Percentiles rank a stretch among this genome's conserved stretches.
phyloP scores from a whole-genome alignment of 2,888 invertebrate genomes.

The Trisateles emortualis region DNA sequence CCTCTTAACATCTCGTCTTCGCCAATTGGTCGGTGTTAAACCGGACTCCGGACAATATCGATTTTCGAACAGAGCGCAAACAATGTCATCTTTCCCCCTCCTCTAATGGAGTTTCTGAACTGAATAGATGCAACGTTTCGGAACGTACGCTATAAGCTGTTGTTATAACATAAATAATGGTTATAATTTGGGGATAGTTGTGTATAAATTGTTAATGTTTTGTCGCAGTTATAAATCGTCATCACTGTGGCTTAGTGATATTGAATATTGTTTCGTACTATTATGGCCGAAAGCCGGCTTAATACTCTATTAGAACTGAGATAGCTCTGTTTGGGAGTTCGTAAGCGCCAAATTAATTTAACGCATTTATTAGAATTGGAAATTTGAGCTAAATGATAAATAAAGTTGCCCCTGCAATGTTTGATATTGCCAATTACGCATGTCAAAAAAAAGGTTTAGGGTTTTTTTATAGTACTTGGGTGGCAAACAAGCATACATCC shows the following conservation, averaged over 20 bases:
- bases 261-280: slow-evolving; percentile 4
- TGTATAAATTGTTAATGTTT: not conserved
- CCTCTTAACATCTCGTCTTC: slow-evolving; percentile 1
- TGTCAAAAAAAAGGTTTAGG: no score
- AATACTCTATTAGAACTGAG: not conserved
- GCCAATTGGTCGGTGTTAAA: slow-evolving; percentile 12
- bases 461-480: no score
- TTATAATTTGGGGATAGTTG: not conserved
- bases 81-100: slow-evolving; percentile 53
- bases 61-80: slow-evolving; percentile 56
- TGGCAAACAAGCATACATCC: no score
- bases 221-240: slow-evolving; percentile 6
- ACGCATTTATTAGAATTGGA: not conserved
- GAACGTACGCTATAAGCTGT: slow-evolving; percentile 32
- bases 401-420: not conserved
- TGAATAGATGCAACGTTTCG: slow-evolving; percentile 47
- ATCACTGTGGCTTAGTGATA: slow-evolving; percentile 22
- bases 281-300: not conserved
- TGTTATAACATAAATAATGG: slow-evolving; percentile 1
- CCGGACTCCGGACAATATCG: slow-evolving; percentile 43
- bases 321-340: not conserved
- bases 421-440: no score
- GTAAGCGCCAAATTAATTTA: not conserved
- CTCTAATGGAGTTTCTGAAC: slow-evolving; percentile 56
- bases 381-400: not conserved